A percentile compares a stretch with the other conserved stretches of the same genome.
Evolutionary conservation across 2,888 invertebrate genomes (phyloP).

Genomic region (Cheilosia vernalis): DNA sequence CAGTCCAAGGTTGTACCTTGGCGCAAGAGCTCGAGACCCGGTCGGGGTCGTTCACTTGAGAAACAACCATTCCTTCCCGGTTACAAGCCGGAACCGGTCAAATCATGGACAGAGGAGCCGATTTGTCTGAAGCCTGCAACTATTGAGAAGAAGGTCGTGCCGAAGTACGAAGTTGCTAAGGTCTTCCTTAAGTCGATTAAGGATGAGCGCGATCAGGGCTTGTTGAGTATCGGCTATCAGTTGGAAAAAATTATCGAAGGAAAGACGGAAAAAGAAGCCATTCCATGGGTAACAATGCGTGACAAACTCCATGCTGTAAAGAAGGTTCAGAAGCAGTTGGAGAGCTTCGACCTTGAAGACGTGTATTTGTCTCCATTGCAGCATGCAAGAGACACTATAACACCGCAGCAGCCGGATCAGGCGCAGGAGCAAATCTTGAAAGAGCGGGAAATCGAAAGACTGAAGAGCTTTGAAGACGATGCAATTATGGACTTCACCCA

Average conservation of each 20-base stretch:
- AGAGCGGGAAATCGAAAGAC: conserved; percentile 81
- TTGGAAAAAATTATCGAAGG: conserved; percentile 82
- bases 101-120: conserved; percentile 88
- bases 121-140: conserved; percentile 86
- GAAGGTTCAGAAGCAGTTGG: conserved; percentile 82
- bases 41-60: conserved; percentile 84
- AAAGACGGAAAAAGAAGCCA: conserved; percentile 81
- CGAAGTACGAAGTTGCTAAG: conserved; percentile 84
- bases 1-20: conserved; percentile 81
- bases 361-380: conserved; percentile 80
- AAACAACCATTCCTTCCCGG: conserved; percentile 82
- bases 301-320: conserved; percentile 82
- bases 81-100: conserved; percentile 82
- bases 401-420: conserved; percentile 77
- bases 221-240: conserved; percentile 82
- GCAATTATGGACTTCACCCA: conserved; percentile 83
- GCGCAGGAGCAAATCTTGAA: conserved; percentile 83
- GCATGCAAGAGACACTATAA: conserved; percentile 66
- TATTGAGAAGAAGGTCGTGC: conserved; percentile 84
- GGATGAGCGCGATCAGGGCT: conserved; percentile 83
- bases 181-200: conserved; percentile 84
- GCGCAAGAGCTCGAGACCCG: conserved; percentile 81
- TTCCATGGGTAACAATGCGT: conserved; percentile 83
- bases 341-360: conserved; percentile 83
- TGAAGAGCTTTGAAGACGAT: conserved; percentile 82